Percentiles rank a stretch among this genome's conserved stretches.
phyloP scores from a whole-genome alignment of 2,113 vertebrate genomes.

The Archocentrus centrarchus region DNA sequence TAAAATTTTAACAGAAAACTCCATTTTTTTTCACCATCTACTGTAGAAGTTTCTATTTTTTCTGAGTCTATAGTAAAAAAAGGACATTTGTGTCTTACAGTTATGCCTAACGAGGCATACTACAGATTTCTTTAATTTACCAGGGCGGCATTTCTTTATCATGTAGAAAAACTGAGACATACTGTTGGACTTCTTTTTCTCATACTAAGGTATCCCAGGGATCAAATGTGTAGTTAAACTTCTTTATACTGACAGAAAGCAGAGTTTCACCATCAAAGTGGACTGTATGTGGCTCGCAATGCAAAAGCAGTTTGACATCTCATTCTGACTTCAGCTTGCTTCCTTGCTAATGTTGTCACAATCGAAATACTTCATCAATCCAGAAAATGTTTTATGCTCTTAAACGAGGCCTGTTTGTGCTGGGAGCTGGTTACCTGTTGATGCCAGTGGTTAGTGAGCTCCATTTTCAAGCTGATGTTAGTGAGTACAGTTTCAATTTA shows the following conservation, averaged over 20 bases:
- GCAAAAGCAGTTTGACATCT: neutral
- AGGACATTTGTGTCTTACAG: neutral
- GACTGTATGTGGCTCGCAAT: no score
- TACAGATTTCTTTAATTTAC: neutral
- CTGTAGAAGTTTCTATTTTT: no score
- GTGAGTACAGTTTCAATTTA: neutral
- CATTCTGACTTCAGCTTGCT: neutral
- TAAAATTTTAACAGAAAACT: no score
- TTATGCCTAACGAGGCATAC: neutral
- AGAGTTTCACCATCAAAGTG: neutral
- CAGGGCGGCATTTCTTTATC: neutral
- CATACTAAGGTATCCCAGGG: neutral
- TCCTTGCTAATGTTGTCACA: neutral
- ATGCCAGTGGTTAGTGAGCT: neutral
- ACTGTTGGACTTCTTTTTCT: neutral
- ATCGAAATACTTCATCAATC: neutral
- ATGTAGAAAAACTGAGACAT: neutral
- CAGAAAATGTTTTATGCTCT: no score
- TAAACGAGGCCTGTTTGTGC: neutral
- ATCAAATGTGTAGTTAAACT: neutral
- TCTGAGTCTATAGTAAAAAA: no score
- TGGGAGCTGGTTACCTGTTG: rapidly evolving
- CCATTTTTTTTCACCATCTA: no score
- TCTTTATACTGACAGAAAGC: neutral
- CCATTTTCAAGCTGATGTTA: rapidly evolving